These are phyloP conservation scores for Crax fasciolata DNA, from an alignment of 2,797 vertebrate species.

Conservation along the genomic window DNA sequence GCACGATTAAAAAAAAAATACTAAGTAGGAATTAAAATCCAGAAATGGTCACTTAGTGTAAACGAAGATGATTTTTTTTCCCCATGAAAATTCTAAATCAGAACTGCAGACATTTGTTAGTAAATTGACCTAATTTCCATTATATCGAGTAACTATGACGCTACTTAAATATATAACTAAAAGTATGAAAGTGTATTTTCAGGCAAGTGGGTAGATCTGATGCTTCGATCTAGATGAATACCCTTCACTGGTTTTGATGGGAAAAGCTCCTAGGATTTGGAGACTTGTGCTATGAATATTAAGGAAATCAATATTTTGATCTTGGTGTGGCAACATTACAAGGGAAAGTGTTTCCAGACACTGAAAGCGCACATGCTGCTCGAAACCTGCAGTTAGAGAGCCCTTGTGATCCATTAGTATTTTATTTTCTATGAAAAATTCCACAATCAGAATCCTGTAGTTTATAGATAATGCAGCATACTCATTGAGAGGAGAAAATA, in stretches of 20 bases:
- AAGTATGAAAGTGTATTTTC: neutral
- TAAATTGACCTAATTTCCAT: neutral
- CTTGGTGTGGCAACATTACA: neutral
- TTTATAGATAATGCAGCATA: neutral
- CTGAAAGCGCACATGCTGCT: neutral
- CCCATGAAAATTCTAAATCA: neutral
- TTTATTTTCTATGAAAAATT: conserved; percentile 7
- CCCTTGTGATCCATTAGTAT: neutral
- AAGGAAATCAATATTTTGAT: neutral
- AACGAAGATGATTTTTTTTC: neutral
- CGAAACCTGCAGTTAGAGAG: neutral
- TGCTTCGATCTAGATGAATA: neutral
- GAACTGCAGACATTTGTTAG: neutral
- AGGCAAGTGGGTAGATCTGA: neutral
- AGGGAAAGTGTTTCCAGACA: neutral
- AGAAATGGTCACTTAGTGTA: neutral
- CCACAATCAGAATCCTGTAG: neutral
- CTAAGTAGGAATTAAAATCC: neutral
- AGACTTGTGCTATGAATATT: neutral
- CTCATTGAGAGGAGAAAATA: neutral
- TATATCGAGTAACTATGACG: neutral
- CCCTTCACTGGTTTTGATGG: neutral
- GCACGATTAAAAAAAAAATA: neutral
- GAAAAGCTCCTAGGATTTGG: neutral
- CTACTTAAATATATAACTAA: neutral